Conservation (phyloP, 2,888 invertebrate genomes). For the Leistus spinibarbis region DNA sequence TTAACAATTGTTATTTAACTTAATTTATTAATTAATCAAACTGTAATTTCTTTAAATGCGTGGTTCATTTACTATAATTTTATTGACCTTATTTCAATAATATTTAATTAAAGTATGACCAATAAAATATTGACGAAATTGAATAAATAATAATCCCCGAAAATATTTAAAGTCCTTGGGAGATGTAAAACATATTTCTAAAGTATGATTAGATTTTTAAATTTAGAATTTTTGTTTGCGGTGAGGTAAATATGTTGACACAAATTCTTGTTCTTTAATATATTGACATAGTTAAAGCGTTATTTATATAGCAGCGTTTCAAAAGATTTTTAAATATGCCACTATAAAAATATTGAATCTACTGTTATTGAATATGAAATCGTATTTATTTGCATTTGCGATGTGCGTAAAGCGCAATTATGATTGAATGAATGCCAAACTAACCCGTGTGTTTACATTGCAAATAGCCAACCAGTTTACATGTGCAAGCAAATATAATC, state of each 20-base stretch:
- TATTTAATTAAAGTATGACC: not conserved
- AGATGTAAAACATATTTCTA: not conserved
- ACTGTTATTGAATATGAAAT: not conserved
- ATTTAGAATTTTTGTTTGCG: not conserved
- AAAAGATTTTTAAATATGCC: not conserved
- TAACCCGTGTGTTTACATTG: not conserved
- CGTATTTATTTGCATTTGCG: not conserved
- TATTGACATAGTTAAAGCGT: not conserved
- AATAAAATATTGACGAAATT: not conserved
- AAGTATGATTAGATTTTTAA: not conserved
- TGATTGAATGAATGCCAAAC: slow-evolving; percentile 14
- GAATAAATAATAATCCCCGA: too few species aligned
- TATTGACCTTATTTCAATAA: not conserved
- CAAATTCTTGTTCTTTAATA: not conserved
- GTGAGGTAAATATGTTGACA: not conserved
- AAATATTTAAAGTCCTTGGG: too few species aligned
- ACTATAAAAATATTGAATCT: not conserved
- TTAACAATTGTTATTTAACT: not conserved
- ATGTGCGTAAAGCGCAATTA: not conserved
- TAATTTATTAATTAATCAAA: not conserved
- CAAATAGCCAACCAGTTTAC: slow-evolving; percentile 8
- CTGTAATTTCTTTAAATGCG: not conserved
- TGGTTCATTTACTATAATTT: not conserved
- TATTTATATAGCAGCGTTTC: not conserved
- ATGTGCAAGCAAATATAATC: slow-evolving; percentile 15